Evolutionary conservation across 2,888 invertebrate genomes (phyloP), one percentile per base, ranked within the genome.

Genomic region (Andrena bucephala): DNA sequence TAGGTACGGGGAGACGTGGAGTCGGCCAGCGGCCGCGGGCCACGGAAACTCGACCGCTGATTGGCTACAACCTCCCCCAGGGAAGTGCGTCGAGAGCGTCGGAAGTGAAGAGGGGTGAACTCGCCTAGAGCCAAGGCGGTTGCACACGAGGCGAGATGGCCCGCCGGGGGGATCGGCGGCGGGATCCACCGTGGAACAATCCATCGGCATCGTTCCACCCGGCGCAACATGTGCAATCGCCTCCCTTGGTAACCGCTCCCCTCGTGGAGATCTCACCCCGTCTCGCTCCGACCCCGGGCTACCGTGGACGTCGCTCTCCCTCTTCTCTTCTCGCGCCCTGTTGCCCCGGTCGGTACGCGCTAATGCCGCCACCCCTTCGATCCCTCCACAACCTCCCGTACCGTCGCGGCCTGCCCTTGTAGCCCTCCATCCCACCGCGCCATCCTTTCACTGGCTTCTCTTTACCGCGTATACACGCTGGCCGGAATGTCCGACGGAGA

Each of bases 21-120:
- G 87, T 80, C 85, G 80, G 85, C 83, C 84, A 78, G 83, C 77
- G 83, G 86, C 85, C 78, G 75, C 68, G 62, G 77, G 81, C 77
- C 81, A 85, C 73, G 78, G 80, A 82, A 77, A 80, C 84, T 82
- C 89, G 85, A 54, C 13, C 83, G 86, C 87, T 85, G 87, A 89
- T 89, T 89, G 88, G 88, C 86, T 87, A 82, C 82, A 82, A 84
- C 82, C 87, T 89, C 89, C 87, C 86, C 85, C 86, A 85, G 89
- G 89, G 87, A 88, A 89, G 89, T 87, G 83, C 89, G 87, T 78
- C 66, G 82, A 69, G 86, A 71, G 69, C 80, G 74, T 87, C 80
- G 87, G 73, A 81, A 85, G 85, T 87, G 68, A 87, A 89, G 89
- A 86, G 89, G 89, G 89, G 89, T 89, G 86, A 89, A 80, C 89